Conservation (phyloP, 2,888 invertebrate genomes). For the Pterostichus niger region DNA sequence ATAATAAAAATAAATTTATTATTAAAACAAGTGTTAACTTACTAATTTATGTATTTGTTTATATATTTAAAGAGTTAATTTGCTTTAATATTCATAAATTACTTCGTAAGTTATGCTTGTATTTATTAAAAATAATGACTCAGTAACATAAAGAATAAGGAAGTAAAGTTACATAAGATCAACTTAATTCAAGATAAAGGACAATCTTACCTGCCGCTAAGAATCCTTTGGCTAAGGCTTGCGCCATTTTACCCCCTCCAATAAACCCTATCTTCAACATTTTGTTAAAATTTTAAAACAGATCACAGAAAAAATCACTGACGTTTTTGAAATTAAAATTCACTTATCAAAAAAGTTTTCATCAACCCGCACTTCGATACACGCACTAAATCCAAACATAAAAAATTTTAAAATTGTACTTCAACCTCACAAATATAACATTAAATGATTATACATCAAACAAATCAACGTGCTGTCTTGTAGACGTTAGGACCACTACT, state of each 20-base stretch:
- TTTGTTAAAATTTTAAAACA: slow-evolving; percentile 73
- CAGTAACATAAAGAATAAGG: background rate
- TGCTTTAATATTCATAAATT: slow-evolving; percentile 2
- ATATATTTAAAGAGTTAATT: background rate
- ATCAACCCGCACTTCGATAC: slow-evolving; percentile 35
- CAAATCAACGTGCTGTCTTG: slow-evolving; percentile 6
- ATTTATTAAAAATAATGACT: background rate
- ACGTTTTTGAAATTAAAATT: slow-evolving; percentile 27
- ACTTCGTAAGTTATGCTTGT: background rate
- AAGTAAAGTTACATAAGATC: slow-evolving; percentile 22
- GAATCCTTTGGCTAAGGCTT: slow-evolving; percentile 94
- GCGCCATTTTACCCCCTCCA: slow-evolving; percentile 95
- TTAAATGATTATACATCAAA: slow-evolving; percentile 2
- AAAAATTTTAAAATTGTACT: slow-evolving; percentile 27
- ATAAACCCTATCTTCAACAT: slow-evolving; percentile 92
- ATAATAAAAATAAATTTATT: background rate
- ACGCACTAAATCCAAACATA: slow-evolving; percentile 49
- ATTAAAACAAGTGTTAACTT: background rate
- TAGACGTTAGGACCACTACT: slow-evolving; percentile 36
- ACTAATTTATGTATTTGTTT: slow-evolving; percentile 15
- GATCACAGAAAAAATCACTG: slow-evolving; percentile 47
- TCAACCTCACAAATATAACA: slow-evolving; percentile 43
- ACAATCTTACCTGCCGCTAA: slow-evolving; percentile 86
- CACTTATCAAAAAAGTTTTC: slow-evolving; percentile 53
- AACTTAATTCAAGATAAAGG: background rate